Evolutionary conservation across 2,797 vertebrate species (phyloP).

Genomic region (Acanthis flammea): DNA sequence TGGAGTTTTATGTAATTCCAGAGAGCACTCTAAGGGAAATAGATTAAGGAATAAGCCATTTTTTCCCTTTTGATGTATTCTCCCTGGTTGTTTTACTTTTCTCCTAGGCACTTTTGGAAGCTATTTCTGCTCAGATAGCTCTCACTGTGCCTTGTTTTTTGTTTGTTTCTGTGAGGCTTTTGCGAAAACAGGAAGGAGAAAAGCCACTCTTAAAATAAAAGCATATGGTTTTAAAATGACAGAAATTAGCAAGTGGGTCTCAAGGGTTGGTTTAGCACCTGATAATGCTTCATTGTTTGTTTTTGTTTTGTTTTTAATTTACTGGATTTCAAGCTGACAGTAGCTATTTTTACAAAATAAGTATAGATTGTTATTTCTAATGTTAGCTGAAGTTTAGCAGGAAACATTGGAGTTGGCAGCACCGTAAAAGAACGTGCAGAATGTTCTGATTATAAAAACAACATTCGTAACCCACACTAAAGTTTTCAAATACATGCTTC

Average conservation of each 20-base stretch:
- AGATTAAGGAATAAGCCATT: background rate
- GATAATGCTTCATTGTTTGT: slow-evolving; percentile 5
- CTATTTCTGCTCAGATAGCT: background rate
- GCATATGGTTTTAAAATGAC: background rate
- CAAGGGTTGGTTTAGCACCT: slow-evolving; percentile 15
- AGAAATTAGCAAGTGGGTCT: slow-evolving; percentile 1
- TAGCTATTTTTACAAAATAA: slow-evolving; percentile 22
- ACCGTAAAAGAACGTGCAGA: background rate
- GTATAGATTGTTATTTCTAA: background rate
- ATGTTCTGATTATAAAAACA: background rate
- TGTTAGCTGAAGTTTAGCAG: background rate
- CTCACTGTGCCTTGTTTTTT: background rate
- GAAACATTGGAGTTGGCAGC: background rate
- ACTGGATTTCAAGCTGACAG: slow-evolving; percentile 4
- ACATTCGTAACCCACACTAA: background rate
- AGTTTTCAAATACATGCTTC: background rate
- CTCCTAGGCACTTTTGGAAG: background rate
- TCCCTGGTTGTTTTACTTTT: slow-evolving; percentile 3
- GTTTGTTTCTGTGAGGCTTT: background rate
- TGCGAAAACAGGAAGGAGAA: background rate
- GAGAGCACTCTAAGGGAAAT: background rate
- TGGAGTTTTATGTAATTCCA: background rate
- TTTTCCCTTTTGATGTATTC: background rate
- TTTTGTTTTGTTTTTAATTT: slow-evolving; percentile 21
- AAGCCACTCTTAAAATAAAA: slow-evolving; percentile 11